Conservation (phyloP, 2,888 invertebrate genomes). For the Alloplasta piceator region DNA sequence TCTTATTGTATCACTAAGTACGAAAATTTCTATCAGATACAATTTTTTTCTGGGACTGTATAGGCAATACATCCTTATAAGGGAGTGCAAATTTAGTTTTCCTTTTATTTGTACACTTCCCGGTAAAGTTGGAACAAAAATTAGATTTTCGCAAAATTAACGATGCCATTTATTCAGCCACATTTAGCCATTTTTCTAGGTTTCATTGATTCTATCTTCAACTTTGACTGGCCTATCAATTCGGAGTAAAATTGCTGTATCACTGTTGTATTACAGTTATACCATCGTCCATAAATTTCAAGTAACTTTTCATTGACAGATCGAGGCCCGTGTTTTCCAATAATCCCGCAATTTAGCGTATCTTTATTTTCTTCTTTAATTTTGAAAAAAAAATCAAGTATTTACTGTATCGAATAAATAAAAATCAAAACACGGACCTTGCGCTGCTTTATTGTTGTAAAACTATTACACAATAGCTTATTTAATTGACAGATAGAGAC, state of each 20-base stretch:
- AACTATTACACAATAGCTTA: slow-evolving; percentile 60
- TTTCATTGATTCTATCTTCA: no score
- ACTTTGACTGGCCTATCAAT: no score
- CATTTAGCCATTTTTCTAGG: no score
- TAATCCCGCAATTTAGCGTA: not conserved
- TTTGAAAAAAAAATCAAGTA: not conserved
- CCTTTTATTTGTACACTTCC: no score
- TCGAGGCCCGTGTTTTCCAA: slow-evolving; percentile 68
- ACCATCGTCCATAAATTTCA: slow-evolving; percentile 69
- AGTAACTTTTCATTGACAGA: slow-evolving; percentile 71
- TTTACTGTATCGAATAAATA: not conserved
- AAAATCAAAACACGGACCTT: slow-evolving; percentile 32
- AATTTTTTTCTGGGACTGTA: no score
- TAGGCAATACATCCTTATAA: no score
- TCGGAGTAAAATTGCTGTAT: slow-evolving; percentile 1
- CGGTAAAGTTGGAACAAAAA: no score
- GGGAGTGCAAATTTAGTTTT: no score
- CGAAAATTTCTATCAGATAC: no score
- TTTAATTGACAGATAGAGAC: slow-evolving; percentile 71
- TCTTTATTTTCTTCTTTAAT: not conserved
- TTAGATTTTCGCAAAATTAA: no score
- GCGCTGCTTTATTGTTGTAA: slow-evolving; percentile 27
- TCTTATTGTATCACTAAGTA: no score
- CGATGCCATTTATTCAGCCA: no score
- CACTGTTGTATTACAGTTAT: slow-evolving; percentile 61